Conservation (phyloP, 53 echinoderm and acorn worm species). For the Antedon mediterranea region DNA sequence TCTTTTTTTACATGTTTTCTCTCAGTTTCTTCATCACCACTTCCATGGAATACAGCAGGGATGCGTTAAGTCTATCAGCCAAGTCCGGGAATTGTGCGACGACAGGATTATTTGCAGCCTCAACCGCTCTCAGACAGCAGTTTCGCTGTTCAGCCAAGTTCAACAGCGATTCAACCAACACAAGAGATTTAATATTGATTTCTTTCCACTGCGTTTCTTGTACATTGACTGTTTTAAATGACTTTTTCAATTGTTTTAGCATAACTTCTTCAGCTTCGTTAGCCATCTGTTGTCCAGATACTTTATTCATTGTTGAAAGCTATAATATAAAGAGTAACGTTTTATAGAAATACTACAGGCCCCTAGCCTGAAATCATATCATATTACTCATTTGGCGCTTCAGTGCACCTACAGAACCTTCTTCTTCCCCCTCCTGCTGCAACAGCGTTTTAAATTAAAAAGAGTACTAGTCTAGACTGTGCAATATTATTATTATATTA, state of each 20-base stretch:
- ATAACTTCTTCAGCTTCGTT: not conserved
- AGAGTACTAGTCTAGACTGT: no score
- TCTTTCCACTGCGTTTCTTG: slow-evolving; percentile 21
- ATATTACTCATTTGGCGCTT: no score
- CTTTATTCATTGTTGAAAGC: no score
- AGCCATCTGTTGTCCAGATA: not conserved
- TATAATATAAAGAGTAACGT: no score
- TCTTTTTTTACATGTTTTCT: slow-evolving; percentile 27
- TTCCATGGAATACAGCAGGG: slow-evolving; percentile 47
- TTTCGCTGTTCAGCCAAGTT: slow-evolving; percentile 67
- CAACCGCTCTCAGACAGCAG: slow-evolving; percentile 34
- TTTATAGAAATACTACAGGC: no score
- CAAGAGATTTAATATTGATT: not conserved
- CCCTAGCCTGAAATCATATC: no score
- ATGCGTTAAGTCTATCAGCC: slow-evolving; percentile 25
- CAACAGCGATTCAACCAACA: slow-evolving; percentile 29
- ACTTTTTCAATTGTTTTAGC: slow-evolving; percentile 39
- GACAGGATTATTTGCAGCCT: slow-evolving; percentile 8
- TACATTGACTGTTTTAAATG: slow-evolving; percentile 29
- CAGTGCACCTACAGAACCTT: no score
- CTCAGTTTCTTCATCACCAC: slow-evolving; percentile 25
- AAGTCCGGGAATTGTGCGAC: slow-evolving; percentile 41
- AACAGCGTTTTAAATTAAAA: no score
- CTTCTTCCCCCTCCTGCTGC: no score
- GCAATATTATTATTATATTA: no score